Base-by-base conservation (phyloP, 1,140 invertebrate species). In the Homalodisca vitripennis region DNA sequence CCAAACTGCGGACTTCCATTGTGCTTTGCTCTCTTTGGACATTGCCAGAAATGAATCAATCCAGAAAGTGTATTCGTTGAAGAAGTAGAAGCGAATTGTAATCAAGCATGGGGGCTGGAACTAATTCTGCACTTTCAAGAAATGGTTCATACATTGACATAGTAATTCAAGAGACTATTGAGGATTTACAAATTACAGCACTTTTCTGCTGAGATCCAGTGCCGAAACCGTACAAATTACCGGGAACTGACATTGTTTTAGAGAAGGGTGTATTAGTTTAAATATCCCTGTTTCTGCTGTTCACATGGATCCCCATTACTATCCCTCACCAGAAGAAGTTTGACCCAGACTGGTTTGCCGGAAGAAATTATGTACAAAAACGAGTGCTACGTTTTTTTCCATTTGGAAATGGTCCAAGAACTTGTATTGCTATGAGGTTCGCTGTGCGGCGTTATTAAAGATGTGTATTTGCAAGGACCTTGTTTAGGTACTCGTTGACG, bases 331-430 rank as follows among this genome's bases (percentile, higher is more conserved):
- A 1, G 81, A n/a, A 87, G 3, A 74, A 75, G 13, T 92, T 89
- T 75, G 80, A 89, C 75, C 89, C 89, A 0, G 85, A 89, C 17
- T 78, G 88, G 70, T 92, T 91, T 72, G 73, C 76, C 2, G 78
- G 82, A 0, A 76, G 79, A 26, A 77, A 76, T 14, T 76, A 77
- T 20, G n/a, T n/a, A n/a, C n/a, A n/a, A 65, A 70, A 12, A 78
- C 74, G 47, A 80, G 73, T 30, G 79, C 74, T 60, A 67, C 67
- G 1, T n/a, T 87, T 84, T 75, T 72, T 90, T 53, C 88, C 87
- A 17, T 41, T 41, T 41, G 34, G 34, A 41, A 17, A 41, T 17
- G 34, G 34, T 41, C 34, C 34, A 41, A 79, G 86, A 68, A 83
- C 83, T 67, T 88, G 87, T 72, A 86, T 88, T 10, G 74, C 73